Conservation (phyloP, 2,888 invertebrate genomes). For the Eilema depressum region DNA sequence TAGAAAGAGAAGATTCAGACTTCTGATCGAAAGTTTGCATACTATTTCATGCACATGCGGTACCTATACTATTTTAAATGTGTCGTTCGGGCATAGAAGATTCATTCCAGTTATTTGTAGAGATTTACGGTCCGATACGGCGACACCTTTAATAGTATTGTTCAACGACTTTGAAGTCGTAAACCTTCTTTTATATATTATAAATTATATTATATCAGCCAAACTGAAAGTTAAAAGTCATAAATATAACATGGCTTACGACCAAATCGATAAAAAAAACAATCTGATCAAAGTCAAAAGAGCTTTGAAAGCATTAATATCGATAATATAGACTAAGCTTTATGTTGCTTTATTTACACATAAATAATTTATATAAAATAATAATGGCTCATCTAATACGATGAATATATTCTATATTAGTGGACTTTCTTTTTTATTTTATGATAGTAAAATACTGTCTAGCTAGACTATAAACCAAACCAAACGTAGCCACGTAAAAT, state of each 20-base stretch:
- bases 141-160: slow-evolving; percentile 79
- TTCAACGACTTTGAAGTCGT: background rate
- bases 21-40: too few relatives aligned
- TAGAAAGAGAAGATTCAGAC: too few relatives aligned
- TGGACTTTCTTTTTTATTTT: background rate
- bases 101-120: background rate
- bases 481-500: background rate
- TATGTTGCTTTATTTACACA: too few relatives aligned
- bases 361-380: too few relatives aligned
- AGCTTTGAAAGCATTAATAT: background rate
- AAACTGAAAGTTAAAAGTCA: background rate
- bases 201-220: background rate
- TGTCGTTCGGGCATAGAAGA: too few relatives aligned
- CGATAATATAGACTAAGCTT: too few relatives aligned
- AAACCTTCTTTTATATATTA: background rate
- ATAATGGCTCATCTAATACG: too few relatives aligned
- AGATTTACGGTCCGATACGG: slow-evolving; percentile 80
- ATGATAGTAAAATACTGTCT: background rate
- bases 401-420: too few relatives aligned
- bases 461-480: background rate
- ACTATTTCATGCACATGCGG: too few relatives aligned
- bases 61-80: too few relatives aligned
- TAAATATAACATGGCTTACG: background rate
- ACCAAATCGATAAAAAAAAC: background rate
- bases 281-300: background rate